Evolutionary conservation across 2,113 vertebrate species (phyloP).

Genomic region (Brachypodius melanocephalos): DNA sequence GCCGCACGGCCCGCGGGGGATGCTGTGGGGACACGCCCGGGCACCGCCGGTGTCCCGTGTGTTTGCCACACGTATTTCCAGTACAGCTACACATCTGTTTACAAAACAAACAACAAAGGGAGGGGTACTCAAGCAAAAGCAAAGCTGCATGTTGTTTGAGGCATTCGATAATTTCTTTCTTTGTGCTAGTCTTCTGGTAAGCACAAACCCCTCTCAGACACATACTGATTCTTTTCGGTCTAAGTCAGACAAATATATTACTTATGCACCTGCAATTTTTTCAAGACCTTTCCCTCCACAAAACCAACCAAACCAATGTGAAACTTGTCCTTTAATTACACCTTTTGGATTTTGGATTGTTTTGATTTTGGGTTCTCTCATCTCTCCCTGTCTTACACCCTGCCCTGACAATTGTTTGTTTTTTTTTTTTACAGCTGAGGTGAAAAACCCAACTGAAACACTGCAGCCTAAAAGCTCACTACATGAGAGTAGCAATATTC

Average conservation of each 20-base stretch:
- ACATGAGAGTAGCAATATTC: accelerated
- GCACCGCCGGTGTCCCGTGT: accelerated
- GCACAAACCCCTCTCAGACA: background rate
- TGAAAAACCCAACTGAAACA: background rate
- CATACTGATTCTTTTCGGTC: background rate
- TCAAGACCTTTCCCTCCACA: background rate
- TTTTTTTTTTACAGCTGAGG: background rate
- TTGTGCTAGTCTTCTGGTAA: background rate
- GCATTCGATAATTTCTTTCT: background rate
- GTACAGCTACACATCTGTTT: accelerated
- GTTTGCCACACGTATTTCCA: too few relatives aligned
- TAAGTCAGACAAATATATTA: background rate
- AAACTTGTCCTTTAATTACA: background rate
- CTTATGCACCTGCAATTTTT: background rate
- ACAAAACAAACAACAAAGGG: background rate
- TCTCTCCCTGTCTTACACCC: background rate
- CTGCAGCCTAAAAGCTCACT: background rate
- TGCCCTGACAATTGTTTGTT: background rate
- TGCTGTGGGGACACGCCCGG: accelerated
- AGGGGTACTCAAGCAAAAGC: background rate
- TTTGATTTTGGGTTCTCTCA: background rate
- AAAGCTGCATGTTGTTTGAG: background rate
- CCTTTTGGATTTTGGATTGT: background rate
- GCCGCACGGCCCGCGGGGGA: background rate
- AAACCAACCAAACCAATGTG: background rate